Evolutionary conservation across 1,140 invertebrate genomes (phyloP).

Genomic region (Pseudomyrmex gracilis): DNA sequence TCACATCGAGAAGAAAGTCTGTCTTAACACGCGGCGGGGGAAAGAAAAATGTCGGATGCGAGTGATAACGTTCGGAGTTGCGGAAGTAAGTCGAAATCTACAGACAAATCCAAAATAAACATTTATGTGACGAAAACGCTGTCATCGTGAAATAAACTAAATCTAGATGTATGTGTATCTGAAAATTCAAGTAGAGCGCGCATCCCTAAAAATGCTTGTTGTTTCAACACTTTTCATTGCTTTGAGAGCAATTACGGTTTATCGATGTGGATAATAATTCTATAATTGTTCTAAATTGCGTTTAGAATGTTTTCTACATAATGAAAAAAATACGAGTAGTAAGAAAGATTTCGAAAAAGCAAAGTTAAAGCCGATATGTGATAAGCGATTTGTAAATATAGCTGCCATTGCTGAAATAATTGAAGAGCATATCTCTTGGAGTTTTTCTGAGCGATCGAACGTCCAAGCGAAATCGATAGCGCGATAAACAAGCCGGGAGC

Average conservation of each 20-base stretch:
- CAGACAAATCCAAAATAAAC: slow-evolving; percentile 6
- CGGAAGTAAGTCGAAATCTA: slow-evolving; percentile 16
- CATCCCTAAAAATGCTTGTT: no score
- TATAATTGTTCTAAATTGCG: no score
- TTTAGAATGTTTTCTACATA: slow-evolving; percentile 1
- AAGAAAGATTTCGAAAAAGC: not conserved
- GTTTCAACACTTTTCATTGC: not conserved
- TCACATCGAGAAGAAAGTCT: slow-evolving; percentile 10
- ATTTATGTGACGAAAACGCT: slow-evolving; percentile 1
- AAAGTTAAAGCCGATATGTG: not conserved
- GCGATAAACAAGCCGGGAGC: slow-evolving; percentile 39
- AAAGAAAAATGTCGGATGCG: slow-evolving; percentile 37
- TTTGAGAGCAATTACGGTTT: not conserved
- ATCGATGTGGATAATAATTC: not conserved
- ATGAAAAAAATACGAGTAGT: not conserved
- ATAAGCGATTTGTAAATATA: slow-evolving; percentile 44
- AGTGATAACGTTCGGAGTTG: slow-evolving; percentile 17
- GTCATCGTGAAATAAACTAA: not conserved
- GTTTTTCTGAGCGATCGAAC: slow-evolving; percentile 49
- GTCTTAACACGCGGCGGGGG: not conserved
- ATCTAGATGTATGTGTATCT: not conserved
- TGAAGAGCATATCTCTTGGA: slow-evolving; percentile 29
- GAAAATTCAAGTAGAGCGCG: no score
- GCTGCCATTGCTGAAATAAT: slow-evolving; percentile 37
- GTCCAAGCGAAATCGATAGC: slow-evolving; percentile 33